A percentile compares a stretch with the other conserved stretches of the same genome.
phyloP scores from a whole-genome alignment of 1,140 invertebrate species.

The Lithobius niger region DNA sequence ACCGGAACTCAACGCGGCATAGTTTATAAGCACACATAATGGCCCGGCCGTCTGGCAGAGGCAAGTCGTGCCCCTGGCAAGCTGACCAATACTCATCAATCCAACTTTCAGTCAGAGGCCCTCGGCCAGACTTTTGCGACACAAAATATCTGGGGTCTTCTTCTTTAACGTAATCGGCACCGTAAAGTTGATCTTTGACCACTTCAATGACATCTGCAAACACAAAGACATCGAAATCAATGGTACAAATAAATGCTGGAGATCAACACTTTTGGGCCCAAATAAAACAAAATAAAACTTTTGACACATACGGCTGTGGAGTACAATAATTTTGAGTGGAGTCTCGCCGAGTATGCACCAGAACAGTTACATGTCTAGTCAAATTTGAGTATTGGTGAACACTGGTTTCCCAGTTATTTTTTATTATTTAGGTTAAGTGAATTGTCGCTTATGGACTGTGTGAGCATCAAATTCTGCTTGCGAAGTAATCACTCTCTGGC shows the following conservation, averaged over 20 bases:
- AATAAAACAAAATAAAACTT: too few relatives aligned
- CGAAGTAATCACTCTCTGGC: too few relatives aligned
- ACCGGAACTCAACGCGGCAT: constrained; percentile 93
- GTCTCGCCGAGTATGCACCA: neutral
- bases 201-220: constrained; percentile 88
- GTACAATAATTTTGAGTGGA: too few relatives aligned
- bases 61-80: constrained; percentile 52
- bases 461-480: too few relatives aligned
- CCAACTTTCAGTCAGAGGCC: constrained; percentile 81
- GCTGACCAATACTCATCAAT: constrained; percentile 67
- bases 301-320: too few relatives aligned
- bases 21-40: constrained; percentile 99
- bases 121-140: constrained; percentile 81
- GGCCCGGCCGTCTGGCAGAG: constrained; percentile 61
- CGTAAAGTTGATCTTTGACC: constrained; percentile 85
- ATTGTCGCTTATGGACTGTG: too few relatives aligned
- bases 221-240: constrained; percentile 9
- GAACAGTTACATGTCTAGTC: too few relatives aligned
- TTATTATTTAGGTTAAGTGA: too few relatives aligned
- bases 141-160: constrained; percentile 87
- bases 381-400: too few relatives aligned
- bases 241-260: too few relatives aligned
- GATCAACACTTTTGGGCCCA: constrained; percentile 1
- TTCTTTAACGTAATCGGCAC: constrained; percentile 79
- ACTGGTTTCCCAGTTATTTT: too few relatives aligned